A percentile compares a stretch with the other conserved stretches of the same genome.
Conservation (phyloP, 1,140 invertebrate species). For the Lysiphlebus fabarum region DNA sequence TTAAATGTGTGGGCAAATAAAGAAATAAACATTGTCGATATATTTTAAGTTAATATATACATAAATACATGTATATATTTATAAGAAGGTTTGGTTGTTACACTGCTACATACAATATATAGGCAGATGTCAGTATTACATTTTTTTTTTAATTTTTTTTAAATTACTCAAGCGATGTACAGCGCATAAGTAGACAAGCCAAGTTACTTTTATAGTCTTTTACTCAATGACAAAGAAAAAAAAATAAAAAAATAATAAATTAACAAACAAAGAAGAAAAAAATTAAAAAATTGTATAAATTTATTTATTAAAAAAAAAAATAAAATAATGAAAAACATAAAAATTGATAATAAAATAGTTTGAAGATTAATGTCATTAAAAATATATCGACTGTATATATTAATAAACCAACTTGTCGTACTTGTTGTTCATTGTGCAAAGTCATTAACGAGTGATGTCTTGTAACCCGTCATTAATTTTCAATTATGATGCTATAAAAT, state of each 20-base stretch:
- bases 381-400: slow-evolving; percentile 19
- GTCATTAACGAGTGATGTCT: slow-evolving; percentile 41
- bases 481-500: slow-evolving; percentile 56
- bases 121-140: slow-evolving; percentile 55
- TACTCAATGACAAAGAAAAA: slow-evolving; percentile 38
- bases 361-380: background rate
- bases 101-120: no score
- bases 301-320: no score
- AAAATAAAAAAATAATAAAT: background rate
- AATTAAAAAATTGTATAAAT: no score
- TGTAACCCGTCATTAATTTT: slow-evolving; percentile 50
- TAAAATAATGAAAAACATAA: no score
- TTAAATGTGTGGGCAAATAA: background rate
- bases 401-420: slow-evolving; percentile 17
- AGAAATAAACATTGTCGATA: no score
- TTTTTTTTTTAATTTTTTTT: slow-evolving; percentile 53
- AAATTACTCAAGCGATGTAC: slow-evolving; percentile 51
- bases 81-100: slow-evolving; percentile 41
- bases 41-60: no score
- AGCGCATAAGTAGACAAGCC: slow-evolving; percentile 55
- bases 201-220: slow-evolving; percentile 52
- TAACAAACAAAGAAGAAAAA: no score
- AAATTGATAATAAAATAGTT: no score
- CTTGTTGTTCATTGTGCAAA: slow-evolving; percentile 26
- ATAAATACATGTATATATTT: background rate